Conservation (phyloP, 2,888 invertebrate species). For the Piscicola geometra region DNA sequence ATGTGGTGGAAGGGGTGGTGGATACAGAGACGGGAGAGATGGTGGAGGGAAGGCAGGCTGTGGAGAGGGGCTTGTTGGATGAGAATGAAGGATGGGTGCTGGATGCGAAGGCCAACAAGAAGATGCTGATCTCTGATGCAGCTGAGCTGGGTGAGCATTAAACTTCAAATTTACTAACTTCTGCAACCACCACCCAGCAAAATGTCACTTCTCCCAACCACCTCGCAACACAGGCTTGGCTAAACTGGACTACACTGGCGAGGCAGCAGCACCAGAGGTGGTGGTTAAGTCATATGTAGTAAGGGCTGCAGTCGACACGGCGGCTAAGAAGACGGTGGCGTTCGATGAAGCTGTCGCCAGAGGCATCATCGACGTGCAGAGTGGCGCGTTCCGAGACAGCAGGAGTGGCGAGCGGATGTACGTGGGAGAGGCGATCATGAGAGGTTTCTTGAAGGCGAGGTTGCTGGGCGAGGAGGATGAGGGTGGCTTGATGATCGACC, state of each 20-base stretch:
- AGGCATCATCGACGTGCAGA: conserved; percentile 48
- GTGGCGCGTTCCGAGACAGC: conserved; percentile 52
- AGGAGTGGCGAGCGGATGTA: conserved; percentile 48
- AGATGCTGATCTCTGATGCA: conserved; percentile 74
- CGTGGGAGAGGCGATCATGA: conserved; percentile 53
- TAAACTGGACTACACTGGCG: conserved; percentile 40
- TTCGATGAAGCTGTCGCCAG: conserved; percentile 44
- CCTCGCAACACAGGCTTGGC: conserved; percentile 59
- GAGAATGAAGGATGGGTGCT: conserved; percentile 61
- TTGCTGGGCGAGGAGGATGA: conserved; percentile 49
- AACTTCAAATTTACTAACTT: too few species aligned
- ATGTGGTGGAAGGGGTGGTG: conserved; percentile 31
- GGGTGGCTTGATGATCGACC: conserved; percentile 51
- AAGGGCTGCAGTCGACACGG: conserved; percentile 51
- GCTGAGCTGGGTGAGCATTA: conserved; percentile 67
- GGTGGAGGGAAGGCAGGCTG: conserved; percentile 65
- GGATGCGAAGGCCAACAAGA: conserved; percentile 71
- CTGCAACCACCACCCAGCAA: too few species aligned
- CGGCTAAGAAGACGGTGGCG: conserved; percentile 43
- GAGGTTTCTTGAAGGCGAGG: conserved; percentile 53
- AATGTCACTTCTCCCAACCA: too few species aligned
- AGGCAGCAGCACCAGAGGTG: conserved; percentile 32
- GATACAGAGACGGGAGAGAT: conserved; percentile 34
- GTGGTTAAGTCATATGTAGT: conserved; percentile 52
- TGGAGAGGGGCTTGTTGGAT: conserved; percentile 81